Base-by-base conservation (phyloP, 2,888 invertebrate species). In the Oscheius onirici region DNA sequence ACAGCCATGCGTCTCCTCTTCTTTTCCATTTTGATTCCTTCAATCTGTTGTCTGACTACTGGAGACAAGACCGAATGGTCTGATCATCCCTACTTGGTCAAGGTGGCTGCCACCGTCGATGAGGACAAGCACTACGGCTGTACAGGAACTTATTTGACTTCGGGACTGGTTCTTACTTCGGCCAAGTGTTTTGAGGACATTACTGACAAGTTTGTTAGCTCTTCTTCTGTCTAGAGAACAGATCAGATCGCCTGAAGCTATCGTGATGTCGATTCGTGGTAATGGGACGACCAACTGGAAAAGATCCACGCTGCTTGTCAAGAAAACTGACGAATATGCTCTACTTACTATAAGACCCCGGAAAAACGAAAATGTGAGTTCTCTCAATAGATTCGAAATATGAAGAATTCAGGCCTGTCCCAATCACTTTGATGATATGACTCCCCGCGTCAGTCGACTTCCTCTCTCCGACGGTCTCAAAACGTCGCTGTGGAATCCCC, bases 231-330 rank as follows among this genome's bases (percentile, higher is more conserved):
- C 5, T 11, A 61, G 3, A 15, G 10, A 43, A 3, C 26, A 24
- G n/a, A n/a, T n/a, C 24, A 55, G 55, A 22, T 24, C 28, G 15
- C n/a, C n/a, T 2, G 28, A 66, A 1, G 66, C 66, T 1, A 24
- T 66, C 43, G 66, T 66, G 34, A 51, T 66, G 3, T 54, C 54
- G 8, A 51, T 51, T 15, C 52, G 66, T 11, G 41, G 22, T 11
- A 66, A 66, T 40, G 66, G 66, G 11, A 43, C 52, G 13, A 41
- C n/a, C 13, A 54, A 10, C 34, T 63, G 63, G 66, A 66, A 66
- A 41, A n/a, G 66, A 41, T 10, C n/a, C 17, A 28, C 52, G 6
- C 6, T 17, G 22, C 17, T 13, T 10, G 51, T 66, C 6, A 54
- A 54, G 41, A 66, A 34, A 15, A 24, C 13, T 22, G 40, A 22